phyloP scores from a whole-genome alignment of 2,113 vertebrate species.

The Boleophthalmus pectinirostris region DNA sequence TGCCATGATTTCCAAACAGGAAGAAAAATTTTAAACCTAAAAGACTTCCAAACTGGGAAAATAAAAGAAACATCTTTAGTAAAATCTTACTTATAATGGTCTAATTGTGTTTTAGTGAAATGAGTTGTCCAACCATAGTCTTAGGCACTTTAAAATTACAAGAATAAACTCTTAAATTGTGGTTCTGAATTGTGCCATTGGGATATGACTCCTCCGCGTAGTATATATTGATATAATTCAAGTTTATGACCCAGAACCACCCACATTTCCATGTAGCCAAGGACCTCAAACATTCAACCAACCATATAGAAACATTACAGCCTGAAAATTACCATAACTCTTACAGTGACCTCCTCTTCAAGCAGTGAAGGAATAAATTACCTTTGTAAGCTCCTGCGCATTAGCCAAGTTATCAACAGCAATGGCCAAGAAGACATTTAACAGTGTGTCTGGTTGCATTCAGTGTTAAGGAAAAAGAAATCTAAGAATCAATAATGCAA shows the following conservation, averaged over 20 bases:
- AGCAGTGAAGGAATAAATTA: conserved; percentile 48
- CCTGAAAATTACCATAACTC: conserved; percentile 1
- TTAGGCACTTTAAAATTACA: background rate
- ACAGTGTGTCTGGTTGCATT: conserved; percentile 84
- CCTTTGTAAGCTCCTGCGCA: conserved; percentile 96
- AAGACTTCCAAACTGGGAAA: too few species aligned
- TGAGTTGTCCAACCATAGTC: too few species aligned
- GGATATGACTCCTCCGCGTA: background rate
- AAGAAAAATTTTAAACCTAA: too few species aligned
- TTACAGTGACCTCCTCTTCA: background rate
- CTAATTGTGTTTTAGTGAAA: too few species aligned
- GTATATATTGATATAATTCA: background rate
- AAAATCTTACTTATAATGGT: too few species aligned
- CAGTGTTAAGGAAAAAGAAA: conserved; percentile 79
- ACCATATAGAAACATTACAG: background rate
- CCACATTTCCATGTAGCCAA: background rate
- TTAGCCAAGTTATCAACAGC: conserved; percentile 96
- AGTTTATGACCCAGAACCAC: conserved; percentile 10
- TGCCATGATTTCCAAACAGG: too few species aligned
- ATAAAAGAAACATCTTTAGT: too few species aligned
- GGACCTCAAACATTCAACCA: background rate
- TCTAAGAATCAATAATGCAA: conserved; percentile 21
- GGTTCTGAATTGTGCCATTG: background rate
- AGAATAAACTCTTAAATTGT: background rate
- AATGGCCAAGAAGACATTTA: conserved; percentile 95